Base-by-base conservation (phyloP, 2,888 invertebrate species). In the Tanaodytes sp. region DNA sequence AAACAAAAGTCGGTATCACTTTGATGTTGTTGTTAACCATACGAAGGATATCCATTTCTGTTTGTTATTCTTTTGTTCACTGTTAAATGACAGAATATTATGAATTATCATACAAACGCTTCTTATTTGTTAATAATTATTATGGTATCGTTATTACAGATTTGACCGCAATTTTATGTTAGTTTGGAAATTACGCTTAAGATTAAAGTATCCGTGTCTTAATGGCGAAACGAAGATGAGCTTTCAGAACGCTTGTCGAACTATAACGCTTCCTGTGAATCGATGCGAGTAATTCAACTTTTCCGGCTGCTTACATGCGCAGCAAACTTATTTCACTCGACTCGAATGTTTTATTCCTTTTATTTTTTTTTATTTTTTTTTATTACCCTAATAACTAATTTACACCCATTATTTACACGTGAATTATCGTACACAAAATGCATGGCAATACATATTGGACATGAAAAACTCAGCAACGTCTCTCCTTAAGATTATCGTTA, bases 1-100 rank as follows among this genome's bases (percentile, higher is more conserved):
- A 82, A 84, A 84, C 81, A 83, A 80, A 80, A 79, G 76, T 59
- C 69, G 69, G 37, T 58, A 58, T 61, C 49, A 37, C 52, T 69
- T 77, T 69, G 61, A n/a, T n/a, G n/a, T n/a, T 76, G 73, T 75
- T 68, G 66, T 69, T 73, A 65, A 67, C 71, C 68, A 72, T 72
- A 66, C 65, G 67, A 68, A 73, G 65, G 55, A 66, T 68, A 62
- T 63, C 37, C 51, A 64, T 42, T 54, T 59, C 49, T 51, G 31
- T 52, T n/a, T 40, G 30, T 19, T 19, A 14, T 16, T 40, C 57
- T 51, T 69, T 49, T 39, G 54, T 46, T 66, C 52, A 5, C 8
- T 23, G 23, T 23, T 23, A 23, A 67, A 70, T 67, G 71, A 63
- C 62, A 63, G 66, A 71, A 65, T 62, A 65, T 65, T 52, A 61